phyloP scores from a whole-genome alignment of 2,113 vertebrate genomes.

The Cyprichromis sp. region DNA sequence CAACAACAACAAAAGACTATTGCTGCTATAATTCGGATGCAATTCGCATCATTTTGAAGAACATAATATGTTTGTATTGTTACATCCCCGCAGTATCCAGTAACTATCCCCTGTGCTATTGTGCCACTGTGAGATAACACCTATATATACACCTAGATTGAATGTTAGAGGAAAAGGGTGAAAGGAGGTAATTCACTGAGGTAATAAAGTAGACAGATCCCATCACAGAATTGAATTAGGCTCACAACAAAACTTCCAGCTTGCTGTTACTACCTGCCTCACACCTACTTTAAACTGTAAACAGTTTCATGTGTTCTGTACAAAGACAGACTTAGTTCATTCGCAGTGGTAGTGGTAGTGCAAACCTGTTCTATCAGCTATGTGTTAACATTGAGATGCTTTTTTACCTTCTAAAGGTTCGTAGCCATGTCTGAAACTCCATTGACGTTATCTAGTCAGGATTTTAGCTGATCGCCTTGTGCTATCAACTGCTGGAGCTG shows the following conservation, averaged over 20 bases:
- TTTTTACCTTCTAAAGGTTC: not conserved
- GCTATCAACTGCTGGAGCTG: not conserved
- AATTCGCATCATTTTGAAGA: conserved; percentile 1
- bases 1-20: not conserved
- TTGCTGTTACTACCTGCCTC: not conserved
- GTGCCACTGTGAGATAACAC: conserved; percentile 35
- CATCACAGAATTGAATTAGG: conserved; percentile 47
- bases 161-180: conserved; percentile 34
- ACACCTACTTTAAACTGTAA: not conserved
- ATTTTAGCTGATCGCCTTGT: not conserved
- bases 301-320: not conserved
- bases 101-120: conserved; percentile 29
- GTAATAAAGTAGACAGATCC: conserved; percentile 40
- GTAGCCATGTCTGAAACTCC: not conserved
- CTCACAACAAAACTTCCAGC: conserved; percentile 31
- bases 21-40: not conserved
- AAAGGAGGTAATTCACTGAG: conserved; percentile 43
- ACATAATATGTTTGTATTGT: conserved; percentile 7
- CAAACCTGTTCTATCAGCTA: not conserved
- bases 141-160: conserved; percentile 34
- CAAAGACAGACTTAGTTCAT: not conserved
- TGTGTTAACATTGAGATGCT: not conserved
- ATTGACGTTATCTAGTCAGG: not conserved
- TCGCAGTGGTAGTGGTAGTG: not conserved
- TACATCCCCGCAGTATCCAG: conserved; percentile 5